Base-by-base conservation (phyloP, 2,888 invertebrate genomes). In the Asteroscopus sphinx region DNA sequence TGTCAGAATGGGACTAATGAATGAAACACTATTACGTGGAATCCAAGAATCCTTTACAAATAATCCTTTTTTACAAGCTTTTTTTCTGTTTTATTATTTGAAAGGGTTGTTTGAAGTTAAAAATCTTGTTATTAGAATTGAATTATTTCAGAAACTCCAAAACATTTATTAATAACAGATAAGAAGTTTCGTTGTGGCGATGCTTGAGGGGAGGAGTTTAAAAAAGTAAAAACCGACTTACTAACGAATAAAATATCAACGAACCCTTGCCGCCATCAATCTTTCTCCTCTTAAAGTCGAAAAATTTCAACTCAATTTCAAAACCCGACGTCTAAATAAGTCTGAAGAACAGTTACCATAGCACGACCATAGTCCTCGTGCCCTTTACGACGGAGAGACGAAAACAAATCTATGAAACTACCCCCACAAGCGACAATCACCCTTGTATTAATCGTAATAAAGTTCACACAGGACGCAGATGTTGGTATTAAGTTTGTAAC, bases 291-390 rank as follows among this genome's bases (percentile, higher is more conserved):
- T 69, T 60, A 53, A 67, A 74, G 67, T 71, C 60, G 37, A 48
- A 79, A 77, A 79, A 77, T 75, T 74, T 74, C 72, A 73, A 77
- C 78, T 82, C 77, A 75, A 78, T 80, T 77, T 77, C 83, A 83
- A 83, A 83, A 83, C 79, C 69, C 81, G 61, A 73, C 73, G 72
- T 81, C 83, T 85, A 85, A 85, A 83, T 82, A 82, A 81, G 77
- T 76, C 79, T 64, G 66, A 77, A 69, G 75, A 82, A 85, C 83
- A 80, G 84, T 85, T 83, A 84, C 79, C 78, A 76, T n/a, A n/a
- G n/a, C n/a, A n/a, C n/a, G n/a, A n/a, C n/a, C n/a, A n/a, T 72
- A 79, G 81, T 84, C 82, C 85, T 77, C 83, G 62, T 86, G 85
- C 85, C 86, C 86, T 86, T 86, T 86, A 79, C 79, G 75, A 75